These are phyloP conservation scores for Lochmaea crataegi DNA, from an alignment of 2,888 invertebrate species.

Conservation along the genomic window DNA sequence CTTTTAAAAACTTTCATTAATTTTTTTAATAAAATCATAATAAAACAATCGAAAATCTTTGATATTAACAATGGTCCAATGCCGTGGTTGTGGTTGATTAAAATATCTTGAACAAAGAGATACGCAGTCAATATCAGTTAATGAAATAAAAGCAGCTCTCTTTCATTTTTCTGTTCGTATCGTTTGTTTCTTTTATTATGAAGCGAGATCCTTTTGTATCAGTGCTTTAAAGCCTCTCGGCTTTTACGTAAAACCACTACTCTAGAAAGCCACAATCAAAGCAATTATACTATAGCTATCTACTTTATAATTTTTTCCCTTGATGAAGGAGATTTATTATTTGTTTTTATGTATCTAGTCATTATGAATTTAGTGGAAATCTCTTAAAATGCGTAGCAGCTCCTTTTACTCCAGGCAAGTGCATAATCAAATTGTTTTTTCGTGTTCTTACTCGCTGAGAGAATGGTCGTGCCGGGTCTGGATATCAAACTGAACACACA, in stretches of 20 bases:
- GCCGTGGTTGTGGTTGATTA: background rate
- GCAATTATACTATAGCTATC: background rate
- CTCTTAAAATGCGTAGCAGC: too few relatives aligned
- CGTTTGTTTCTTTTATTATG: slow-evolving; percentile 17
- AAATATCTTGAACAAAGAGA: background rate
- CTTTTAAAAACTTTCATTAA: background rate
- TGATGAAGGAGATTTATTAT: background rate
- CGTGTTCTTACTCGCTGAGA: too few relatives aligned
- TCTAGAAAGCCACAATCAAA: background rate
- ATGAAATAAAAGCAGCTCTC: background rate
- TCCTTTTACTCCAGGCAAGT: too few relatives aligned
- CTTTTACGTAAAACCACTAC: background rate
- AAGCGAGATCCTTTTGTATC: slow-evolving; percentile 5
- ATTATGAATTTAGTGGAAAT: too few relatives aligned
- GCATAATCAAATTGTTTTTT: too few relatives aligned
- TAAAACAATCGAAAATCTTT: background rate
- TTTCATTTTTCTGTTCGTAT: slow-evolving; percentile 2
- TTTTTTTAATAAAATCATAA: background rate
- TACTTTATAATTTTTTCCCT: background rate
- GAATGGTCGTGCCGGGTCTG: too few relatives aligned
- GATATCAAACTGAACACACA: too few relatives aligned
- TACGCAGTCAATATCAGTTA: slow-evolving; percentile 7
- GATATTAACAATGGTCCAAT: background rate
- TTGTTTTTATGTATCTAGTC: too few relatives aligned
- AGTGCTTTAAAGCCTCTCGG: background rate